Evolutionary conservation across 2,113 vertebrate species (phyloP).

Genomic region (Poeciliopsis retropinna): DNA sequence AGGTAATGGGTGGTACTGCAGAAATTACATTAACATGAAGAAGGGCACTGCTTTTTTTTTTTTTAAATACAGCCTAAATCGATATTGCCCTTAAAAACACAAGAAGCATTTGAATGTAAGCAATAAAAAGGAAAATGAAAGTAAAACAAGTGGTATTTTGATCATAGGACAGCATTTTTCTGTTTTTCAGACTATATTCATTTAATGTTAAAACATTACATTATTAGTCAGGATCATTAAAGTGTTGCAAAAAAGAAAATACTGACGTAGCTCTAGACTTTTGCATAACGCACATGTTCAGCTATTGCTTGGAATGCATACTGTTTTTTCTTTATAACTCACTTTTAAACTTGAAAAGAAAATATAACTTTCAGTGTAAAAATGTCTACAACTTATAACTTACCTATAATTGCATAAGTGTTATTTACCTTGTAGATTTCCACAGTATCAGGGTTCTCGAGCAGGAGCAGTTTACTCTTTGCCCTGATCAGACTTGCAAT

Average conservation of each 20-base stretch:
- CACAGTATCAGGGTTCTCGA: slow-evolving; percentile 68
- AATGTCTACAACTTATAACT: background rate
- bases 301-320: too few relatives aligned
- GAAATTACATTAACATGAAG: background rate
- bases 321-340: background rate
- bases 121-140: too few relatives aligned
- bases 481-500: slow-evolving; percentile 69
- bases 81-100: background rate
- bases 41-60: background rate
- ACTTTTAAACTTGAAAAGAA: background rate
- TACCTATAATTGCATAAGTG: background rate
- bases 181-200: too few relatives aligned
- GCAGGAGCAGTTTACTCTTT: slow-evolving; percentile 68
- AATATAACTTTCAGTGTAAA: background rate
- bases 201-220: too few relatives aligned
- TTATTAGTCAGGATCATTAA: too few relatives aligned
- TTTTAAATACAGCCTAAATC: background rate
- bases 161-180: too few relatives aligned
- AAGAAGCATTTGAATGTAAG: too few relatives aligned
- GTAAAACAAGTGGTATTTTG: too few relatives aligned
- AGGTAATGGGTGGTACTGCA: background rate
- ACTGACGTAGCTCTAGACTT: too few relatives aligned
- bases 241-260: too few relatives aligned
- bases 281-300: too few relatives aligned
- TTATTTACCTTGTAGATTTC: slow-evolving; percentile 72